These are phyloP conservation scores for Madoqua kirkii DNA, from an alignment of 2,113 vertebrate genomes.

Conservation along the genomic window DNA sequence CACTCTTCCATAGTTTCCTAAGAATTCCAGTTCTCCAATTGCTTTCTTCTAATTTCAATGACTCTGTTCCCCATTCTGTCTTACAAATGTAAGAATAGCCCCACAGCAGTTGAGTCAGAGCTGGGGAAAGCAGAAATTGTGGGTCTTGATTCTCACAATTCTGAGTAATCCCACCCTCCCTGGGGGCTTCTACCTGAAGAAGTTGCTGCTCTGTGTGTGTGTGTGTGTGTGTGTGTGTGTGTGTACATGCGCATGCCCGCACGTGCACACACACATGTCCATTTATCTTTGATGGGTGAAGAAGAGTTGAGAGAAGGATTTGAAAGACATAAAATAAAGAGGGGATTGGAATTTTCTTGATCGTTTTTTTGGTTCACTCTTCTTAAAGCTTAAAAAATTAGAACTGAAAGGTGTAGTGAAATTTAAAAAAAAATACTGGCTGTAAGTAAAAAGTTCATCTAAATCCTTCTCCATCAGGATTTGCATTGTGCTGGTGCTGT, in stretches of 20 bases:
- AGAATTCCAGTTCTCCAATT: not conserved
- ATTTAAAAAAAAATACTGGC: not conserved
- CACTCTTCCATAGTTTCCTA: not conserved
- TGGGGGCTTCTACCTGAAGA: not conserved
- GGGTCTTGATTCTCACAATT: not conserved
- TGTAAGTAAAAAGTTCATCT: not conserved
- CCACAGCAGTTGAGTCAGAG: not conserved
- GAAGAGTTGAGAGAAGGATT: not conserved
- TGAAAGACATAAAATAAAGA: not conserved
- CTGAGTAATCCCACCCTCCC: not conserved
- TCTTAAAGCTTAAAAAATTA: not conserved
- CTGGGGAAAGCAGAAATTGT: not conserved
- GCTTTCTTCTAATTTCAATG: not conserved
- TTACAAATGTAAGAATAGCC: not conserved
- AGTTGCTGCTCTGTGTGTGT: not conserved
- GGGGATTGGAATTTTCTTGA: not conserved
- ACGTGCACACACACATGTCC: no score
- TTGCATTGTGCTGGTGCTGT: not conserved
- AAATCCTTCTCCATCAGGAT: not conserved
- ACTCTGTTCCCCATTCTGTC: not conserved
- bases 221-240: not conserved
- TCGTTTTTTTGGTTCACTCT: not conserved
- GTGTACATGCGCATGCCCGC: rapidly evolving
- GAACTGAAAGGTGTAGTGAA: not conserved
- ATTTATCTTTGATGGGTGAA: not conserved